Evolutionary conservation across 1,140 invertebrate species (phyloP), one percentile per base, ranked within the genome.

Genomic region (Colletes gigas): DNA sequence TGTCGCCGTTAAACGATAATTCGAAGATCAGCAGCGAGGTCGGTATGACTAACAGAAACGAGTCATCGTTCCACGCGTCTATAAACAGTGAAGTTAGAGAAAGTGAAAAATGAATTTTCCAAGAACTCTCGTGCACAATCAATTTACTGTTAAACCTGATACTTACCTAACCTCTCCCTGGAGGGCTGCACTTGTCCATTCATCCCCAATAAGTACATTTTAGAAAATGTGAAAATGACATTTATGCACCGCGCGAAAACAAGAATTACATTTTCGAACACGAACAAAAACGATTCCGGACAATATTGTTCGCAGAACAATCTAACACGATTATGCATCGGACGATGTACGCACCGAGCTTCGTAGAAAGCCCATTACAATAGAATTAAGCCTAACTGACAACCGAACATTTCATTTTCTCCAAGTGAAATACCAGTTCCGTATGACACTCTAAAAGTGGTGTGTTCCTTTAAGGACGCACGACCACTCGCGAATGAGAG

Each of bases 111-210:
- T 3, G 30, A 55, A 10, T 47, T 55, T 21, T 6, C 1, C 14
- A 4, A 5, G 12, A 50, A 17, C 50, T 17, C 12, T 19, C 7
- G 17, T 5, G 6, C 12, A 2, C 9, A 19, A 39, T 15, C 17
- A 10, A 57, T 5, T 63, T 12, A 1, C 17, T 3, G 9, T 19
- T 6, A 12, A 65, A 57, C 41, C 14, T 9, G 14, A 55, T 14
- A 79, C 91, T 88, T 79, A 92, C 91, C 90, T 92, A 92, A 92
- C 91, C 91, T 92, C 83, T 92, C 90, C 83, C 89, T 88, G 68
- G 91, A 88, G 44, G 90, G 86, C 69, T 91, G 91, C 76, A 92
- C 88, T 85, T 92, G 91, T 69, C 91, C 90, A 84, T 92, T 92
- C 91, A 92, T 92, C 70, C 65, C 83, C 73, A 80, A 30, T 3